phyloP scores from a whole-genome alignment of 2,113 vertebrate species.

The Dicaeum eximium region DNA sequence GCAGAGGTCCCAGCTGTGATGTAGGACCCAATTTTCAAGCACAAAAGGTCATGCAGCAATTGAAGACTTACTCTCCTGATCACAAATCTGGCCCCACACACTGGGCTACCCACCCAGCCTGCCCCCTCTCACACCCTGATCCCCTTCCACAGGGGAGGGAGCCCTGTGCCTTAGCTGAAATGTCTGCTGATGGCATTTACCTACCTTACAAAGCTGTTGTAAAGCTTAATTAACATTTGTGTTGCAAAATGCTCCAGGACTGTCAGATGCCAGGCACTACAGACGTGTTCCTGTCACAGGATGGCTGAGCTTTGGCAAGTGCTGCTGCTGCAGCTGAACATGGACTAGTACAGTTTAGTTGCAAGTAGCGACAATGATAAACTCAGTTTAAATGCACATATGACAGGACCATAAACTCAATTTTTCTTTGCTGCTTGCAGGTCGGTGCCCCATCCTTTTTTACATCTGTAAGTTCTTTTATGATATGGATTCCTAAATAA shows the following conservation, averaged over 20 bases:
- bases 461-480: neutral
- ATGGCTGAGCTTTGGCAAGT: neutral
- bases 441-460: neutral
- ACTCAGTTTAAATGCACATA: neutral
- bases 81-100: neutral
- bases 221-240: neutral
- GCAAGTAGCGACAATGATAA: neutral
- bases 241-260: neutral
- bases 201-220: neutral
- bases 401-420: neutral
- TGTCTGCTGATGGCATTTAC: neutral
- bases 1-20: neutral
- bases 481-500: neutral
- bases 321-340: neutral
- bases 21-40: neutral
- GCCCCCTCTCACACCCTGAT: neutral
- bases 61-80: neutral
- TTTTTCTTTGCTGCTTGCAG: neutral
- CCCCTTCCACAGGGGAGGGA: neutral
- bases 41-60: neutral
- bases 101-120: neutral
- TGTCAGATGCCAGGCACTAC: neutral
- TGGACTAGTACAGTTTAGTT: neutral
- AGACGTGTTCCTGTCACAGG: neutral
- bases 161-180: neutral